phyloP scores from a whole-genome alignment of 2,888 invertebrate genomes.

The Parasteatoda lunata region DNA sequence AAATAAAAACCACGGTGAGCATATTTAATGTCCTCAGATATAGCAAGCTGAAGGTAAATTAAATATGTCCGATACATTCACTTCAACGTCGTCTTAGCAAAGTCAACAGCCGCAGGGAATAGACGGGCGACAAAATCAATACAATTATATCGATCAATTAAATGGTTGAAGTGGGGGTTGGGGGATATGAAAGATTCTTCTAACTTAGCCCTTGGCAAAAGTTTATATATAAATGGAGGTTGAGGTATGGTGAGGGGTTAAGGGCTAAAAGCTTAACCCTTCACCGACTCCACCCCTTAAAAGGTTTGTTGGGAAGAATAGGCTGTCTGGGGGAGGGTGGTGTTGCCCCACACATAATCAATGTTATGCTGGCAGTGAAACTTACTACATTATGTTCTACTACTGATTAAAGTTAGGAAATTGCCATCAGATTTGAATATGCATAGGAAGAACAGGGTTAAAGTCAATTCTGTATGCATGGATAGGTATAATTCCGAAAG shows the following conservation, averaged over 20 bases:
- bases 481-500: slow-evolving; percentile 8
- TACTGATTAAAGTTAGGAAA: slow-evolving; percentile 34
- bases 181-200: background rate
- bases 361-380: slow-evolving; percentile 44
- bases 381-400: slow-evolving; percentile 22
- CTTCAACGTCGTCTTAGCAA: slow-evolving; percentile 35
- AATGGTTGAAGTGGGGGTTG: slow-evolving; percentile 12
- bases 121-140: slow-evolving; percentile 51
- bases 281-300: background rate
- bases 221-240: slow-evolving; percentile 43
- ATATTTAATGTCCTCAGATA: slow-evolving; percentile 20
- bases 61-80: slow-evolving; percentile 31
- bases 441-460: slow-evolving; percentile 10
- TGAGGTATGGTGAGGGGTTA: slow-evolving; percentile 2
- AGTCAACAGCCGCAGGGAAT: slow-evolving; percentile 39
- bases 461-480: slow-evolving; percentile 15
- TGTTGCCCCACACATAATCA: slow-evolving; percentile 44
- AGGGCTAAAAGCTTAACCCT: slow-evolving; percentile 28
- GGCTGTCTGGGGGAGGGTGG: background rate
- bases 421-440: slow-evolving; percentile 30
- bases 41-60: slow-evolving; percentile 27
- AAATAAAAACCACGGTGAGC: background rate
- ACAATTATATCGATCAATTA: slow-evolving; percentile 64
- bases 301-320: slow-evolving; percentile 37
- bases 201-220: slow-evolving; percentile 43